Conservation (phyloP, 2,797 vertebrate genomes). For the Poeciliopsis presidionis region DNA sequence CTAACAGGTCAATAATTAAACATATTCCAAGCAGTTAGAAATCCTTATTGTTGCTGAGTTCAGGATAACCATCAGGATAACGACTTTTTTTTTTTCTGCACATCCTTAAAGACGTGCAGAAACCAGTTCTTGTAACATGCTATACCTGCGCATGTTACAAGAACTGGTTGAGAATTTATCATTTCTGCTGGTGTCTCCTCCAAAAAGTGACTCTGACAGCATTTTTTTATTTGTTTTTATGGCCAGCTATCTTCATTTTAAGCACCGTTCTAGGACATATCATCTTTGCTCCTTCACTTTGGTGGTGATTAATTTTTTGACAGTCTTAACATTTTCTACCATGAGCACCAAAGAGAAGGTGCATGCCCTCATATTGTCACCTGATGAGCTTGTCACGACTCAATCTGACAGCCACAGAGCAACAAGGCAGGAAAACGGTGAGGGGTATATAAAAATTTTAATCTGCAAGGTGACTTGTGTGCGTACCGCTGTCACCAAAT, state of each 20-base stretch:
- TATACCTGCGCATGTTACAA: neutral
- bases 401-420: neutral
- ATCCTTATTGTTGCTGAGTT: neutral
- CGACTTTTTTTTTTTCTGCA: neutral
- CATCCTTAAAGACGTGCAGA: neutral
- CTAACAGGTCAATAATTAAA: neutral
- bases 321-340: neutral
- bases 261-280: neutral
- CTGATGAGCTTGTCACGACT: slow-evolving; percentile 1
- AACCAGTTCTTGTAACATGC: no score
- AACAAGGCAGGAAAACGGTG: neutral
- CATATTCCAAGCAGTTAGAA: neutral
- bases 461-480: neutral
- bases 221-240: no score
- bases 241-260: neutral
- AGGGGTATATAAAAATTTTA: neutral
- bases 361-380: neutral
- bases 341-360: neutral
- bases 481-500: neutral
- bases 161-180: neutral
- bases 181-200: neutral
- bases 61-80: neutral
- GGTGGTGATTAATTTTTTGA: neutral
- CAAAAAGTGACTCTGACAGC: neutral
- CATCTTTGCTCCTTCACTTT: neutral